Percentiles rank a stretch among this genome's conserved stretches.
Evolutionary conservation across 2,113 vertebrate species (phyloP).

Genomic region (Pholis gunnellus): DNA sequence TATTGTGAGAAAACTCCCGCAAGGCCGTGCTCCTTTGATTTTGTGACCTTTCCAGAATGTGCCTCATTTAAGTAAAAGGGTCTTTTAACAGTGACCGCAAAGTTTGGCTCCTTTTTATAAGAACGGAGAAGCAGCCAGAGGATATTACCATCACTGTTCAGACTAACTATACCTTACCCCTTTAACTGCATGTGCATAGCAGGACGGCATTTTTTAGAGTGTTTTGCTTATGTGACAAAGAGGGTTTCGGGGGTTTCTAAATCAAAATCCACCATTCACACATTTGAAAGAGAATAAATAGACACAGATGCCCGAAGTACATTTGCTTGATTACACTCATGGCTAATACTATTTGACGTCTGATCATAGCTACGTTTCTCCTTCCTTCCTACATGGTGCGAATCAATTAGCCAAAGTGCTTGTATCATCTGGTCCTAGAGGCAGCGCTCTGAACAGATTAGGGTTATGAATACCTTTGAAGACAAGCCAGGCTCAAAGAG

Average conservation of each 20-base stretch:
- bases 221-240: constrained; percentile 50
- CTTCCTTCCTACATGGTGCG: constrained; percentile 46
- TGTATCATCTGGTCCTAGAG: constrained; percentile 45
- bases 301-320: constrained; percentile 37
- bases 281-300: constrained; percentile 65
- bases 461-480: constrained; percentile 40
- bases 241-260: constrained; percentile 25
- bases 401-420: constrained; percentile 65
- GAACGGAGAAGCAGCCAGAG: constrained; percentile 49
- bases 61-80: constrained; percentile 57
- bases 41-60: constrained; percentile 71
- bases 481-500: constrained; percentile 29
- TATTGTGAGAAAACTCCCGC: constrained; percentile 57
- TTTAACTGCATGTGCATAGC: constrained; percentile 30
- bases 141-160: constrained; percentile 43
- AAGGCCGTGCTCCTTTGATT: constrained; percentile 57
- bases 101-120: constrained; percentile 32
- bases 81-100: constrained; percentile 53
- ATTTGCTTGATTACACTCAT: constrained; percentile 46
- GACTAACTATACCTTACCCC: constrained; percentile 5
- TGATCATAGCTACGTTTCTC: constrained; percentile 55
- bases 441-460: constrained; percentile 45
- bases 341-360: constrained; percentile 66
- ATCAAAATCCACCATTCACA: constrained; percentile 49
- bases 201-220: constrained; percentile 45